Evolutionary conservation across 2,113 vertebrate genomes (phyloP).

Genomic region (Ptyas mucosa): DNA sequence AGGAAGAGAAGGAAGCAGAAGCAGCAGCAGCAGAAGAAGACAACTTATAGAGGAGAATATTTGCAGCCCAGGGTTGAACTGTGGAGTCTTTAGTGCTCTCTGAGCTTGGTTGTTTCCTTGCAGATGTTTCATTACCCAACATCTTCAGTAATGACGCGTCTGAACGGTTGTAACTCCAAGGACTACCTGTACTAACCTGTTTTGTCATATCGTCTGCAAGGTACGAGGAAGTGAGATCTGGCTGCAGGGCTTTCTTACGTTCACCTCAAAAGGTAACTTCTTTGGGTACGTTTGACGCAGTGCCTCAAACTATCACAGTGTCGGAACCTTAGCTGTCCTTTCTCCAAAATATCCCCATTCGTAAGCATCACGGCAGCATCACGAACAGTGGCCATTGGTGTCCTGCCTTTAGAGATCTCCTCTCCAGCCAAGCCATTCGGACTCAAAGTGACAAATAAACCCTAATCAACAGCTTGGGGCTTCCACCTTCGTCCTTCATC

Average conservation of each 20-base stretch:
- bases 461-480: not conserved
- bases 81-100: too few relatives aligned
- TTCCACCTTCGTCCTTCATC: not conserved
- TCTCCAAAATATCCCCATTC: not conserved
- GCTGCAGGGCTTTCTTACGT: not conserved
- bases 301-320: not conserved
- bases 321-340: not conserved
- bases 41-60: too few relatives aligned
- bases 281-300: not conserved
- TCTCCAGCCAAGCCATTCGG: not conserved
- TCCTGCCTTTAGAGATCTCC: not conserved
- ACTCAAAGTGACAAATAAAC: not conserved
- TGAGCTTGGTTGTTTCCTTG: too few relatives aligned
- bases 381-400: not conserved
- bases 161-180: not conserved
- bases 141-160: too few relatives aligned
- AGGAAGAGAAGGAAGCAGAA: too few relatives aligned
- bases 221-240: not conserved
- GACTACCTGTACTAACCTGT: not conserved
- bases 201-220: not conserved
- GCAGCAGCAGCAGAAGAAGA: too few relatives aligned
- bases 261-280: not conserved
- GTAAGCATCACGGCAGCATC: not conserved
- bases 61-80: too few relatives aligned
- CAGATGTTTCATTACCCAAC: too few relatives aligned